These are phyloP conservation scores for Pterocles burchelli DNA, from an alignment of 2,113 vertebrate genomes.

Conservation along the genomic window DNA sequence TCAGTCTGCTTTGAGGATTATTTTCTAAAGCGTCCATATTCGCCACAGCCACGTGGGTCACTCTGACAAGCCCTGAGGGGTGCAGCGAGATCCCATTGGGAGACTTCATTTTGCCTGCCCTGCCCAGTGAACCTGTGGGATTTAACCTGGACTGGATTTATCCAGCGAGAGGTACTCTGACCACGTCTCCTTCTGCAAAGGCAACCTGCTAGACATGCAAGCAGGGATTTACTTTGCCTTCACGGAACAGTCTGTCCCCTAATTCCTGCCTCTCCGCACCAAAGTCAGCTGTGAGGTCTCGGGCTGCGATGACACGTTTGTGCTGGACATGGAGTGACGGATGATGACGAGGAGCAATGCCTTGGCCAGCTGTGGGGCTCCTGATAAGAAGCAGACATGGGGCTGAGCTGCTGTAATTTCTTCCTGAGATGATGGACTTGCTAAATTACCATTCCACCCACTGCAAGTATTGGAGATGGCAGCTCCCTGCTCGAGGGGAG, in stretches of 20 bases:
- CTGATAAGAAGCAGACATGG: background rate
- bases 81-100: background rate
- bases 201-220: background rate
- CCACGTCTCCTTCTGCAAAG: background rate
- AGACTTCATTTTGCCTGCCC: background rate
- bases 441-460: background rate
- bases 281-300: background rate
- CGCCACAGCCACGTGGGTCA: background rate
- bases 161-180: background rate
- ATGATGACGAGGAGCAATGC: background rate
- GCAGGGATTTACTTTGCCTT: background rate
- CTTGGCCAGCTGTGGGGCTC: background rate
- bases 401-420: background rate
- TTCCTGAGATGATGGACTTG: background rate
- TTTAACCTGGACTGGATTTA: background rate
- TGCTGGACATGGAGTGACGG: background rate
- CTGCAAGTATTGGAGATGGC: background rate
- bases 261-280: background rate
- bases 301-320: accelerated
- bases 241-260: background rate
- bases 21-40: background rate
- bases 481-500: background rate
- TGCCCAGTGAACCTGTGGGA: background rate
- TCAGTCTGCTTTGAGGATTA: background rate
- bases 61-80: background rate